Base-by-base conservation (phyloP, 2,797 vertebrate species). In the Danio tinwini region DNA sequence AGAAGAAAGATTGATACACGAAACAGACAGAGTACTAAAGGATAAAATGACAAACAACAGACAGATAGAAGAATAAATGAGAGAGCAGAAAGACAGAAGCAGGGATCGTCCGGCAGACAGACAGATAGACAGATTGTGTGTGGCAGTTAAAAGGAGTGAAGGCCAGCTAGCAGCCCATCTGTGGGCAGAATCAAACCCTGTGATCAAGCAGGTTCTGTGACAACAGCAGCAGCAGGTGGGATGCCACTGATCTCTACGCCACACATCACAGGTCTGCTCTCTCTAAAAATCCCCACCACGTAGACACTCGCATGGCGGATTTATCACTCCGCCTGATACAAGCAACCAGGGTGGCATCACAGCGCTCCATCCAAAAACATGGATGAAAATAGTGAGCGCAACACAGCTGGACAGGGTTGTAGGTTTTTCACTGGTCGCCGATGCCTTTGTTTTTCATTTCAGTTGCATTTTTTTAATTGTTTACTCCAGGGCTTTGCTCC, bases 381-480 rank as follows among this genome's bases (percentile, higher is more conserved):
- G 42, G 58, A 81, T 75, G 19, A n/a, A 70, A 50, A 45, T 59
- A 59, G 29, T 49, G 59, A 56, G 79, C 17, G 13, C 56, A 40
- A 49, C 56, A 56, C 76, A 76, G 79, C 76, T 82, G 70, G 74
- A 75, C 37, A 61, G 19, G 14, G 64, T 64, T 40, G 52, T 12
- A 63, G n/a, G 56, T 42, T 70, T 63, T 75, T 70, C n/a, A 59
- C 62, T 75, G 21, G 14, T 73, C 49, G 45, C 55, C 37, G 53
- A 42, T 68, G 81, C 68, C 72, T 55, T 79, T 78, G 81, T 79
- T 80, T 78, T 81, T 78, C 49, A 44, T 78, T 84, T 84, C 7
- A 55, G 76, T 50, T 76, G 76, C 81, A 68, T 87, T 81, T 87
- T 14, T 86, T 82, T 76, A 83, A 85, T 78, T 83, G 85, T 88